Evolutionary conservation across 2,113 vertebrate genomes (phyloP), one percentile per base, ranked within the genome.

Genomic region (Callocephalon fimbriatum): DNA sequence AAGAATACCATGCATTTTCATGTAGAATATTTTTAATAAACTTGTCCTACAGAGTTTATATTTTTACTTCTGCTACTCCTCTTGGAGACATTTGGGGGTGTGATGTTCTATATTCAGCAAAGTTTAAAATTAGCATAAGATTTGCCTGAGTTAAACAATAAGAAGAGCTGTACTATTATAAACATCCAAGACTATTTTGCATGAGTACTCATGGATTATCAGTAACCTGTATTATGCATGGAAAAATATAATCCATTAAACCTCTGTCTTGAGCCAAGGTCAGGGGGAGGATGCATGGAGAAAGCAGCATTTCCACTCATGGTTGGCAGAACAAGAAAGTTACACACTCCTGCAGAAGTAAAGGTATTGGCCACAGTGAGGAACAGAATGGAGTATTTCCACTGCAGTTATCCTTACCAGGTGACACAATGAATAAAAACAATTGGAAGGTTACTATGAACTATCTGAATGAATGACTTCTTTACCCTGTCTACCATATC

Each of bases 31-130:
- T 79, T 89, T 79, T 50, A 92, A 92, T 76, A 79, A 88, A 62
- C 45, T 82, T 70, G 53, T 92, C 53, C 78, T 70, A 76, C 54
- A 66, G 45, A 8, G 0, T n/a, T 86, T 61, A 10, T 62, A 77
- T 90, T 95, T 96, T 90, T 88, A 92, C 51, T 53, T 68, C 70
- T 26, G 59, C 58, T 85, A 66, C 75, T 95, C 82, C 86, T 86
- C n/a, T 61, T 80, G 62, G 71, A 90, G 75, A 92, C 53, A 53
- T 76, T 48, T 93, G 67, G 44, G 72, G 79, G 35, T 47, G 40
- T 91, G 73, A 74, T 85, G 53, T 73, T 74, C 78, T 50, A 77
- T 63, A 80, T 83, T 76, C 82, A 92, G 50, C 32, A 88, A 83
- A 93, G 74, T 77, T 66, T 50, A 75, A 53, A 80, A 90, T 79